Evolutionary conservation across 2,797 vertebrate genomes (phyloP), one percentile per base, ranked within the genome.

Genomic region (Lithobates pipiens): DNA sequence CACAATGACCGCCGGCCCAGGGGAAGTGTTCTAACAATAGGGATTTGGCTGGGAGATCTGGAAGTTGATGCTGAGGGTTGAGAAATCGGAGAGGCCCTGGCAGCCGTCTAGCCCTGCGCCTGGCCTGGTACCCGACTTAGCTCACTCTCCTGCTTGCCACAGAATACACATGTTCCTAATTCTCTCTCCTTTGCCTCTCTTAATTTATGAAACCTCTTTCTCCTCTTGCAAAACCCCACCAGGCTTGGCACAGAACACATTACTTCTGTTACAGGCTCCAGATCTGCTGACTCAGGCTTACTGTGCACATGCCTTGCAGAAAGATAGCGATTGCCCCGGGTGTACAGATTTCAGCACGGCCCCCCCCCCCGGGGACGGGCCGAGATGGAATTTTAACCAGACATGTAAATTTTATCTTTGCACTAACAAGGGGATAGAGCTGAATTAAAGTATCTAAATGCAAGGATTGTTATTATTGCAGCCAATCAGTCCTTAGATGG

Each of bases 151-250:
- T 34, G 61, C 76, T 79, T 46, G 36, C 68, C 74, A 82, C 50
- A 70, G 77, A 50, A 73, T 67, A 86, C 80, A 86, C 57, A 82
- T 82, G 80, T 82, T 86, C 76, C 54, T 76, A 65, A 82, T 86
- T 82, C 68, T 42, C 68, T 70, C 68, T 72, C 78, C 73, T 85
- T 85, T 71, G 42, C 72, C 75, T 80, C 80, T 71, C 73, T 77
- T 86, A 71, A 77, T 77, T 82, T 86, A 77, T 82, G 85, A 82
- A 82, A 86, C 65, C n/a, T 82, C 67, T 72, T 39, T 86, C 79
- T 77, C 46, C 32, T 86, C 85, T 82, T 86, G 78, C 85, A 46
- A 78, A 83, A 83, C 80, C 85, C 80, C 75, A 73, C 85, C 44
- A 79, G 71, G 85, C 68, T 83, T 86, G 80, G 80, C 80, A 7